Percentiles rank a stretch among this genome's conserved stretches.
Evolutionary conservation across 2,113 vertebrate genomes (phyloP).

Genomic region (Crotalus tigris): DNA sequence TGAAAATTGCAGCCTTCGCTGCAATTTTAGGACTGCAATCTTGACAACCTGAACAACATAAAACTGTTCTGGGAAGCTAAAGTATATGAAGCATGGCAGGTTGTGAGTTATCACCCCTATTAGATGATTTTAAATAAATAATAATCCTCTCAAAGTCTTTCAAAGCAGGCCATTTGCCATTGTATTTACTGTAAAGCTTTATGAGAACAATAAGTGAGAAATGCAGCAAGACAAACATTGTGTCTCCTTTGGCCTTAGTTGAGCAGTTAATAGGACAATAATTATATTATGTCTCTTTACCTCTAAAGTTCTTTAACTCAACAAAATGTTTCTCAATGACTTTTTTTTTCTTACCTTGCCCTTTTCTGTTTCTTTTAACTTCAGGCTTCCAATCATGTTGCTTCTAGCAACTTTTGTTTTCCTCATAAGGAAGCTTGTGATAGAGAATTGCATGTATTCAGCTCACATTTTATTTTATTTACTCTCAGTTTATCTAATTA

Average conservation of each 20-base stretch:
- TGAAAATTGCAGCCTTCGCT: neutral
- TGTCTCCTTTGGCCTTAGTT: neutral
- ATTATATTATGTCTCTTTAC: neutral
- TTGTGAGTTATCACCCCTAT: neutral
- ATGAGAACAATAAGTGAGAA: neutral
- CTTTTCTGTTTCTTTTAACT: neutral
- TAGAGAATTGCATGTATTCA: neutral
- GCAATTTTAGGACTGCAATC: neutral
- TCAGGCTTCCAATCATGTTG: neutral
- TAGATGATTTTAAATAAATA: neutral
- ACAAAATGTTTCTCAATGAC: neutral
- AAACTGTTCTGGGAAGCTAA: neutral
- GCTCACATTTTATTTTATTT: neutral
- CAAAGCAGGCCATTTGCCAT: neutral
- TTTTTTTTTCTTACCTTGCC: neutral
- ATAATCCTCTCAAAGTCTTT: neutral
- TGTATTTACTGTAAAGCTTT: neutral
- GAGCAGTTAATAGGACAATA: neutral
- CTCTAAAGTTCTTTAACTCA: neutral
- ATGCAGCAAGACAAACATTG: neutral
- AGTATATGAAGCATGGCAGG: neutral
- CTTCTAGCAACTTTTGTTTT: neutral
- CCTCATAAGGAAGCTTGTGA: neutral
- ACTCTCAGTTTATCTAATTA: neutral
- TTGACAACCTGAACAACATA: neutral